A percentile compares a stretch with the other conserved stretches of the same genome.
phyloP scores from a whole-genome alignment of 2,113 vertebrate genomes.

The Cyanoliseus patagonus region DNA sequence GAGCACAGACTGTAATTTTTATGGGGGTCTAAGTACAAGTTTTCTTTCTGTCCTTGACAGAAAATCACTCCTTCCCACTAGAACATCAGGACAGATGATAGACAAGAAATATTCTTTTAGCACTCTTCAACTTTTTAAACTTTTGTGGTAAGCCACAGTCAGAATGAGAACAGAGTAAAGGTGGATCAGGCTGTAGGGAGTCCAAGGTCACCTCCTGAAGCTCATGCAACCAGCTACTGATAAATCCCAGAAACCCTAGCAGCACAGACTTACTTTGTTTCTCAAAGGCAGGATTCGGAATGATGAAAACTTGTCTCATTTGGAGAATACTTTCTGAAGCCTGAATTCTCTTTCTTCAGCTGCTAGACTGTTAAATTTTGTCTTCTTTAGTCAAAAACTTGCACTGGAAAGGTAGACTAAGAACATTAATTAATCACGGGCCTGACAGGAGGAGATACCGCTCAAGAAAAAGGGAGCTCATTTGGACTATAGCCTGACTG shows the following conservation, averaged over 20 bases:
- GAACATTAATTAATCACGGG: background rate
- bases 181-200: background rate
- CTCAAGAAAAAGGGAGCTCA: background rate
- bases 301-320: background rate
- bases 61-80: constrained; percentile 16
- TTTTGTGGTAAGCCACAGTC: background rate
- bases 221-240: background rate
- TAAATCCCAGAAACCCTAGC: background rate
- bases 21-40: background rate
- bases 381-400: background rate
- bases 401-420: background rate
- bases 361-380: background rate
- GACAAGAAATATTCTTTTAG: background rate
- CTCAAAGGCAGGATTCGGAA: background rate
- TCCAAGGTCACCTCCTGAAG: background rate
- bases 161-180: background rate
- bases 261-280: background rate
- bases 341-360: background rate
- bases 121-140: background rate
- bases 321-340: background rate
- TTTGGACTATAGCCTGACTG: background rate
- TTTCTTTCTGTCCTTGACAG: constrained; percentile 22
- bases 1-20: background rate
- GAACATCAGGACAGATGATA: background rate
- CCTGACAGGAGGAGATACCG: background rate